A percentile compares a stretch with the other conserved stretches of the same genome.
Conservation (phyloP, 2,888 invertebrate species). For the Anticlea derivata region DNA sequence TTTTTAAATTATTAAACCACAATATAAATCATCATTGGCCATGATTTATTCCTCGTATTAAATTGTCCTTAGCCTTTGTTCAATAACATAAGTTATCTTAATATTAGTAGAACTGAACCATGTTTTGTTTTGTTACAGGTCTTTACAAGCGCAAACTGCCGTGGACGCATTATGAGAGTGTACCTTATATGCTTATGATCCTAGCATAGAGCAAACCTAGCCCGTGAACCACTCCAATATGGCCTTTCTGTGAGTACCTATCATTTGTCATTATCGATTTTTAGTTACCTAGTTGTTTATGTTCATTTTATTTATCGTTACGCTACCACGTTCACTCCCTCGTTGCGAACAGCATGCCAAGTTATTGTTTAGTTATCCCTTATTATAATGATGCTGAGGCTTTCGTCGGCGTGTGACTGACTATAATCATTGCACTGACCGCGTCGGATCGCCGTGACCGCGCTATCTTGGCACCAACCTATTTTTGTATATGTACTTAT, state of each 20-base stretch:
- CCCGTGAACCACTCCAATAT: slow-evolving; percentile 59
- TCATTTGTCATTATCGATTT: slow-evolving; percentile 69
- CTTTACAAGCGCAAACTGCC: slow-evolving; percentile 55
- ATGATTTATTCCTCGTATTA: not conserved
- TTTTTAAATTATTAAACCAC: too few relatives aligned
- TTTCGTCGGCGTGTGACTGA: slow-evolving; percentile 82
- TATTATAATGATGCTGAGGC: slow-evolving; percentile 81
- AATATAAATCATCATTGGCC: not conserved
- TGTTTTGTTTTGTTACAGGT: slow-evolving; percentile 70
- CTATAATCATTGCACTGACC: slow-evolving; percentile 75
- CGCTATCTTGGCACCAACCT: slow-evolving; percentile 77
- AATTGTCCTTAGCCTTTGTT: not conserved
- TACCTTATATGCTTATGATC: slow-evolving; percentile 71
- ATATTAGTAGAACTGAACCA: slow-evolving; percentile 1
- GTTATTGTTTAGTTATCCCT: slow-evolving; percentile 76
- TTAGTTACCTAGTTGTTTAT: slow-evolving; percentile 68
- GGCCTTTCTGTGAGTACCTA: slow-evolving; percentile 76
- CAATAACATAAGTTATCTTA: not conserved
- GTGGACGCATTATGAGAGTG: slow-evolving; percentile 77
- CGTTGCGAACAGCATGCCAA: slow-evolving; percentile 83
- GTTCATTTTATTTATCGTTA: slow-evolving; percentile 72
- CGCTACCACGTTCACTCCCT: slow-evolving; percentile 83
- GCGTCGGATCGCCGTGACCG: slow-evolving; percentile 76
- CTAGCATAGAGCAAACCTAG: slow-evolving; percentile 61
- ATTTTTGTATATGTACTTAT: slow-evolving; percentile 58